phyloP scores from a whole-genome alignment of 2,797 vertebrate genomes.

The Botia almorhae region DNA sequence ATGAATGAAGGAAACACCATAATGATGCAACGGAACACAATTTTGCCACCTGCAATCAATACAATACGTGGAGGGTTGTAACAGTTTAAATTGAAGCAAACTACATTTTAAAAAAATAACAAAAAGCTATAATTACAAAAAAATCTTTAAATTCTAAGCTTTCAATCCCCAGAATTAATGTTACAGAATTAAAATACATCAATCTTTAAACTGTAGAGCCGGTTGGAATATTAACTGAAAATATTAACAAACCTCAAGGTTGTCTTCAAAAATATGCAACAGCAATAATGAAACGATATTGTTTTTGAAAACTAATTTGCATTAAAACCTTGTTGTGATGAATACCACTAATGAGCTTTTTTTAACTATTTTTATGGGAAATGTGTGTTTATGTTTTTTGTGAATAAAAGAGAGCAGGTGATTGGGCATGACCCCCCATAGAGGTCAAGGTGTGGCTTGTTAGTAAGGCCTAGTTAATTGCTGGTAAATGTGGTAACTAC shows the following conservation, averaged over 20 bases:
- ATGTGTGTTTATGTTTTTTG: not conserved
- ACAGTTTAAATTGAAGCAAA: not conserved
- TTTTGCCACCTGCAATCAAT: not conserved
- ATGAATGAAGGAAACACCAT: not conserved
- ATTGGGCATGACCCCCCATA: not conserved
- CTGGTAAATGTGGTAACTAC: not conserved
- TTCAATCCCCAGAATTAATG: not conserved
- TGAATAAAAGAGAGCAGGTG: too few species aligned
- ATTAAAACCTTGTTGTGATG: not conserved
- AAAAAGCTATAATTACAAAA: not conserved
- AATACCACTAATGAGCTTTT: not conserved
- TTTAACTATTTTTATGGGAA: not conserved
- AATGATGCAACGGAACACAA: constrained; percentile 15
- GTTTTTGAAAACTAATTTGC: not conserved
- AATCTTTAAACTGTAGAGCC: not conserved
- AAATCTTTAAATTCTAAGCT: not conserved
- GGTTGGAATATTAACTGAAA: not conserved
- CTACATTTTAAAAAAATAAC: not conserved
- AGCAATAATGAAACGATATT: not conserved
- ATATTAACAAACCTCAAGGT: not conserved
- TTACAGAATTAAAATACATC: not conserved
- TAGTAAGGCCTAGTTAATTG: not conserved
- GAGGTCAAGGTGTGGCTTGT: not conserved
- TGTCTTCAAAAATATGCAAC: not conserved
- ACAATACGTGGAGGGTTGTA: not conserved